Conservation (phyloP, 2,113 vertebrate genomes). For the Osmerus eperlanus region DNA sequence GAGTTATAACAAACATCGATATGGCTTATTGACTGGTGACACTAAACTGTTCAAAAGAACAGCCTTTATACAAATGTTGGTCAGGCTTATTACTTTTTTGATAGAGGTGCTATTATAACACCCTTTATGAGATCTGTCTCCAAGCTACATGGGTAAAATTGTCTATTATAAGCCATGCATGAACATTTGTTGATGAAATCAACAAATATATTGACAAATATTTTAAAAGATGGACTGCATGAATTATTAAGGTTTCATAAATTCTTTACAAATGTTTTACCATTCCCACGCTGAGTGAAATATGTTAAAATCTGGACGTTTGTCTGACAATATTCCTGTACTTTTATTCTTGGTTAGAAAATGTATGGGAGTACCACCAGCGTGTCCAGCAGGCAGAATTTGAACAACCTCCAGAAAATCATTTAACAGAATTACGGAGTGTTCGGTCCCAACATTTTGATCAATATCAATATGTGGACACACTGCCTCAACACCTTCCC, state of each 20-base stretch:
- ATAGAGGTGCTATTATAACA: no score
- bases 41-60: neutral
- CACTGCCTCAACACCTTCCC: slow-evolving; percentile 77
- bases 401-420: slow-evolving; percentile 74
- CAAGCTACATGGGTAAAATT: no score
- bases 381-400: slow-evolving; percentile 75
- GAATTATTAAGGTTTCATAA: no score
- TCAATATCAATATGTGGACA: slow-evolving; percentile 79
- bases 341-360: slow-evolving; percentile 57
- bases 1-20: slow-evolving; percentile 41
- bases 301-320: no score
- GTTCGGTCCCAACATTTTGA: slow-evolving; percentile 79
- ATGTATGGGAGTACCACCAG: slow-evolving; percentile 80
- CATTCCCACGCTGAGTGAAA: neutral
- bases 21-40: neutral
- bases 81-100: no score
- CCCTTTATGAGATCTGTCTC: no score
- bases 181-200: no score
- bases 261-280: no score
- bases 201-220: no score
- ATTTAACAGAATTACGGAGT: slow-evolving; percentile 84
- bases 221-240: no score
- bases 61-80: neutral
- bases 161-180: no score
- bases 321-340: neutral